phyloP scores from a whole-genome alignment of 1,140 invertebrate genomes.

The Agraylea sexmaculata region DNA sequence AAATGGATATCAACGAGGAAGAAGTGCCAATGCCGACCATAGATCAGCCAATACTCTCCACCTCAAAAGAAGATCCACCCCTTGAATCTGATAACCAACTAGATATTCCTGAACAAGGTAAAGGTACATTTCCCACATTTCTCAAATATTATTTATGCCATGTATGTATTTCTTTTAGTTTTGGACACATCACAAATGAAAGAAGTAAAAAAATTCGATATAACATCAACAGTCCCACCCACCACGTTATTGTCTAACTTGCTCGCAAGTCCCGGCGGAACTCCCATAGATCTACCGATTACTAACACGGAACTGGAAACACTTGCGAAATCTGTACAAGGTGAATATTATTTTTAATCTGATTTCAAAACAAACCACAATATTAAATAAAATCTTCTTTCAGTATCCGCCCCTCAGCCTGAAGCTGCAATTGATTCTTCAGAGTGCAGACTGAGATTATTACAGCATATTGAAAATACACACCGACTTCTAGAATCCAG shows the following conservation, averaged over 20 bases:
- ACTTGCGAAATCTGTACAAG: constrained; percentile 31
- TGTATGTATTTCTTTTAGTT: too few relatives aligned
- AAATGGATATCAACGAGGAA: too few relatives aligned
- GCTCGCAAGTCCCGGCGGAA: constrained; percentile 26
- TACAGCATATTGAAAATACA: constrained; percentile 65
- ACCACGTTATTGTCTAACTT: constrained; percentile 23
- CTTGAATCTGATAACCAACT: too few relatives aligned
- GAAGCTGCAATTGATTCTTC: constrained; percentile 68
- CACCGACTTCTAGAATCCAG: constrained; percentile 58
- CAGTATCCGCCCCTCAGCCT: constrained; percentile 49
- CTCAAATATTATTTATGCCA: too few relatives aligned
- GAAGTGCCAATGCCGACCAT: too few relatives aligned
- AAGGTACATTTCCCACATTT: too few relatives aligned
- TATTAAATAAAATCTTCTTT: constrained; percentile 1
- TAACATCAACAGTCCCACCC: constrained; percentile 9
- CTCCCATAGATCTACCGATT: constrained; percentile 31
- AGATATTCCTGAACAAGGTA: too few relatives aligned
- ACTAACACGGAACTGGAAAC: constrained; percentile 30
- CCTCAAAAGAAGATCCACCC: too few relatives aligned
- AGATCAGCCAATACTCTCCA: too few relatives aligned
- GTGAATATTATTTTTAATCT: constrained; percentile 18
- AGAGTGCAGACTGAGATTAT: constrained; percentile 63
- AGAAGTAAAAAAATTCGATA: too few relatives aligned
- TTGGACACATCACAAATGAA: too few relatives aligned
- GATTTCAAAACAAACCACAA: neutral